Evolutionary conservation across 1,140 invertebrate species (phyloP).

Genomic region (Magallana angulata): DNA sequence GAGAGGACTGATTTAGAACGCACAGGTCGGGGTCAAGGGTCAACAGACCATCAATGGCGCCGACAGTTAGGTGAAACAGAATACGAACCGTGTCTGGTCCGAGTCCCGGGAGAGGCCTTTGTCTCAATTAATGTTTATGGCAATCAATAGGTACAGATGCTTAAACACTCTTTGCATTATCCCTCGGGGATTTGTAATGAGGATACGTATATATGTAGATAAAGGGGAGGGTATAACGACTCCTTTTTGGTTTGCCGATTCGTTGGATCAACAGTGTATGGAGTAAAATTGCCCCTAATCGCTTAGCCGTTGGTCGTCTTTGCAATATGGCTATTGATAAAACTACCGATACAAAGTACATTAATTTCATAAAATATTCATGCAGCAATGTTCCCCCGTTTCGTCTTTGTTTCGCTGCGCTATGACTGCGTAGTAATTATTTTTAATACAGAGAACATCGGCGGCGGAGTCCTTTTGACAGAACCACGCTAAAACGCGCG

Average conservation of each 20-base stretch:
- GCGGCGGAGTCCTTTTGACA: not conserved
- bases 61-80: constrained; percentile 3
- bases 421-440: not conserved
- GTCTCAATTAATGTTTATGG: constrained; percentile 21
- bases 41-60: constrained; percentile 23
- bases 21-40: not conserved
- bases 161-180: constrained; percentile 8
- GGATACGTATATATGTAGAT: constrained; percentile 4
- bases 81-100: constrained; percentile 11
- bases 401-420: constrained; percentile 9
- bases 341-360: constrained; percentile 11
- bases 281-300: not conserved
- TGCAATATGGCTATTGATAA: constrained; percentile 18
- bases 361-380: constrained; percentile 33
- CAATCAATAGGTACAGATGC: constrained; percentile 3
- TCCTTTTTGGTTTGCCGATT: not conserved
- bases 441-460: too few relatives aligned
- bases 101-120: constrained; percentile 3
- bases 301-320: not conserved
- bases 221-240: not conserved
- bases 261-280: not conserved
- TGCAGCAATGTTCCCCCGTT: not conserved
- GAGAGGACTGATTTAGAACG: not conserved
- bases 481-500: not conserved
- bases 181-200: not conserved